phyloP scores from a whole-genome alignment of 64 coral and sea anemone genomes.

The Orbicella faveolata region DNA sequence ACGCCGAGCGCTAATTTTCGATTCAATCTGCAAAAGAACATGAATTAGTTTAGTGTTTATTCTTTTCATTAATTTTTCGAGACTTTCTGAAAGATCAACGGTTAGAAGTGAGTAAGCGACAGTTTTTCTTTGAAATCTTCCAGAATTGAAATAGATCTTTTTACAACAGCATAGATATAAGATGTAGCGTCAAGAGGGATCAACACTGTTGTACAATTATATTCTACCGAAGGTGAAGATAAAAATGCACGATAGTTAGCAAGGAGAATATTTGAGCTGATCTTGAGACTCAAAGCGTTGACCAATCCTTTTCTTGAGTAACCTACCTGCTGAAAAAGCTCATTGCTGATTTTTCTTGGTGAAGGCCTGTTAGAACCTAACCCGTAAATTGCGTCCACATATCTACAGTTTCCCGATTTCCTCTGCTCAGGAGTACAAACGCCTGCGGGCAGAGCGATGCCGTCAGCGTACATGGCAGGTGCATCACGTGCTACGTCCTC shows the following conservation, averaged over 20 bases:
- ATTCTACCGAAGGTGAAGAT: too few relatives aligned
- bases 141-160: too few relatives aligned
- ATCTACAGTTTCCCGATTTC: constrained; percentile 21
- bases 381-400: constrained; percentile 51
- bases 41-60: too few relatives aligned
- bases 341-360: constrained; percentile 76
- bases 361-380: constrained; percentile 65
- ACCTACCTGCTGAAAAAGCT: constrained; percentile 71
- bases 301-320: background rate
- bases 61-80: constrained; percentile 4
- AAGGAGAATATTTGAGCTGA: too few relatives aligned
- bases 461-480: constrained; percentile 63
- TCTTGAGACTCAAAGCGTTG: background rate
- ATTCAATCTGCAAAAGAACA: constrained; percentile 37
- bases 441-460: constrained; percentile 53
- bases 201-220: too few relatives aligned
- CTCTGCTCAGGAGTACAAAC: constrained; percentile 54
- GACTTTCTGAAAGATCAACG: background rate
- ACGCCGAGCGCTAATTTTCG: constrained; percentile 47
- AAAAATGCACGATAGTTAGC: too few relatives aligned
- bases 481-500: constrained; percentile 64
- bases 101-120: too few relatives aligned
- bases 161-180: too few relatives aligned
- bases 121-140: too few relatives aligned
- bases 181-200: too few relatives aligned